Percentiles rank a stretch among this genome's conserved stretches.
Conservation (phyloP, 2,797 vertebrate genomes). For the Melanotaenia trifasciata region DNA sequence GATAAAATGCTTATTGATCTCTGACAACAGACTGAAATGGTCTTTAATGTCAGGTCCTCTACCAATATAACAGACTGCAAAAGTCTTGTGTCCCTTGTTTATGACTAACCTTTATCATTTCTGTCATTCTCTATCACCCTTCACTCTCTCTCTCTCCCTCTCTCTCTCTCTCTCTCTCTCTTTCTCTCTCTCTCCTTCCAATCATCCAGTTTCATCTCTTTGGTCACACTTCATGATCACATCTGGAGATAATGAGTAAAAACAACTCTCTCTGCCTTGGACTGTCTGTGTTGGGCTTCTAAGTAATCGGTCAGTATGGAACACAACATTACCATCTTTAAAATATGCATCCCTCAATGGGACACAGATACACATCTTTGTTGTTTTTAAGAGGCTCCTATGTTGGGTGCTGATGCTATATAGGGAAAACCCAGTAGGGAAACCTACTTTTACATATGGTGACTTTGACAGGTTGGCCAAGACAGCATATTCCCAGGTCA, state of each 20-base stretch:
- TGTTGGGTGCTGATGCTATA: neutral
- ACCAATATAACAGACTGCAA: conserved; percentile 34
- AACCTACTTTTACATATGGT: conserved; percentile 11
- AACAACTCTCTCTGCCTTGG: conserved; percentile 11
- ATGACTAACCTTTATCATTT: conserved; percentile 52
- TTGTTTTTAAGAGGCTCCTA: neutral
- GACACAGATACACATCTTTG: conserved; percentile 2
- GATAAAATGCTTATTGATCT: conserved; percentile 63
- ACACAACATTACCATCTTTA: neutral
- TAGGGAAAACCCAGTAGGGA: too few species aligned
- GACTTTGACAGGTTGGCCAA: neutral
- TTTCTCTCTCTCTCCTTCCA: conserved; percentile 2
- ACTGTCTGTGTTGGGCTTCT: neutral
- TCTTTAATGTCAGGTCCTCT: conserved; percentile 36
- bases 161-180: too few species aligned
- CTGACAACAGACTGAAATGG: conserved; percentile 19
- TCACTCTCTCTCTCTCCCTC: neutral
- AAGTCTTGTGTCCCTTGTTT: conserved; percentile 58
- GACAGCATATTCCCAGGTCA: conserved; percentile 1
- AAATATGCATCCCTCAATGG: neutral
- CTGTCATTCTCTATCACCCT: conserved; percentile 40
- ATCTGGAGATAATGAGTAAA: conserved; percentile 24
- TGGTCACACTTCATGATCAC: conserved; percentile 38
- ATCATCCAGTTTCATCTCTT: conserved; percentile 33
- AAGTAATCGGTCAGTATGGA: neutral